A percentile compares a stretch with the other conserved stretches of the same genome.
Conservation (phyloP, 2,888 invertebrate genomes). For the Thymelicus acteon region DNA sequence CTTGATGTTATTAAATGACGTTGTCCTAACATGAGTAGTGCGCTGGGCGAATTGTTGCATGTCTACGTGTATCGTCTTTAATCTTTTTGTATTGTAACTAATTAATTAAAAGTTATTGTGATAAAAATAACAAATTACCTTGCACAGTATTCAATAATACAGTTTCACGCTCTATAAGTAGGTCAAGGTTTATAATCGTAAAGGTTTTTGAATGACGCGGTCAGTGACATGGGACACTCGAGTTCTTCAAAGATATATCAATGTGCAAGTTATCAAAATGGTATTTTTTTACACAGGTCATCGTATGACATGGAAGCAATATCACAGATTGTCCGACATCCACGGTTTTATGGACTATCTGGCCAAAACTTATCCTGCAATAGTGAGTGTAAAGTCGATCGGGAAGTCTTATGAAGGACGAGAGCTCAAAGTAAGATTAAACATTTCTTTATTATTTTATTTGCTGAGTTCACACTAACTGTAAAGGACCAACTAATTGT, state of each 20-base stretch:
- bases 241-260: no score
- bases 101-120: constrained; percentile 16
- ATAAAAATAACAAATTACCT: background rate
- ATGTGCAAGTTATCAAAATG: no score
- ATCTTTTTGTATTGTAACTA: constrained; percentile 35
- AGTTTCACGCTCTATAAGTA: no score
- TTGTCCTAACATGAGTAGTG: background rate
- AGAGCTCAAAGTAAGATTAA: constrained; percentile 84
- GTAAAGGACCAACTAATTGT: no score
- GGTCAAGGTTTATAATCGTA: no score
- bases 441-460: no score
- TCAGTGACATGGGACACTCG: no score
- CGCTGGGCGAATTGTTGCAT: constrained; percentile 28
- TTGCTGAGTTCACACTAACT: no score
- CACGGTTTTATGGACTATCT: constrained; percentile 91
- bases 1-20: background rate
- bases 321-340: constrained; percentile 91
- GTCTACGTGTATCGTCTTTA: constrained; percentile 35
- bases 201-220: no score
- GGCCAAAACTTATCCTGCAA: constrained; percentile 89
- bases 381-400: constrained; percentile 89
- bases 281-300: constrained; percentile 63
- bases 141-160: background rate
- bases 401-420: constrained; percentile 91
- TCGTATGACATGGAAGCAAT: constrained; percentile 91